Conservation (phyloP, 1,140 invertebrate species). For the Listronotus bonariensis region DNA sequence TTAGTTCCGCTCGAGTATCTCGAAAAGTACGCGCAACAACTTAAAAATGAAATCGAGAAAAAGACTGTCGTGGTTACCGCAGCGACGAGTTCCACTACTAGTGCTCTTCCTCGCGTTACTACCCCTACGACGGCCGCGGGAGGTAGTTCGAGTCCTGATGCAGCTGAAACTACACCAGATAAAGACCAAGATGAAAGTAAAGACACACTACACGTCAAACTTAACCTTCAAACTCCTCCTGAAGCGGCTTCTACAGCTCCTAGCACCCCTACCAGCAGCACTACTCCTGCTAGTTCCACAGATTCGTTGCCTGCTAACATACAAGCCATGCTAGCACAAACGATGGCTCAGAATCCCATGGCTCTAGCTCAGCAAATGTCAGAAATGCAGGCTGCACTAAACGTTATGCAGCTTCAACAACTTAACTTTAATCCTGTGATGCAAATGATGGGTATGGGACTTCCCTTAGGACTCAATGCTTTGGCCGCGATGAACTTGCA, state of each 20-base stretch:
- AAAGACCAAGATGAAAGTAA: constrained; percentile 61
- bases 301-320: constrained; percentile 62
- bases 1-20: constrained; percentile 86
- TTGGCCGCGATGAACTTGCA: constrained; percentile 87
- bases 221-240: constrained; percentile 58
- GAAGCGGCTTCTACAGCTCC: constrained; percentile 65
- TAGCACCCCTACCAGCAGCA: constrained; percentile 63
- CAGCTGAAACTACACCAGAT: constrained; percentile 49
- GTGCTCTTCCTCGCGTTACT: constrained; percentile 63
- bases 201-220: constrained; percentile 57
- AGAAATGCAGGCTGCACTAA: constrained; percentile 84
- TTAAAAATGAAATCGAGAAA: constrained; percentile 84
- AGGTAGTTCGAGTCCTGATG: constrained; percentile 40
- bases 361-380: constrained; percentile 78
- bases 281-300: constrained; percentile 68
- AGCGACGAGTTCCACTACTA: constrained; percentile 62
- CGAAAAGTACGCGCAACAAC: constrained; percentile 89
- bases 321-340: constrained; percentile 57
- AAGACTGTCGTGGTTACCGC: constrained; percentile 73
- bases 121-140: constrained; percentile 56
- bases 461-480: constrained; percentile 82
- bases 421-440: constrained; percentile 82
- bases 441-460: constrained; percentile 80
- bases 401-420: constrained; percentile 85
- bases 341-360: constrained; percentile 60